Evolutionary conservation across 2,797 vertebrate species (phyloP), one percentile per base, ranked within the genome.

Genomic region (Adrianichthys oophorus): DNA sequence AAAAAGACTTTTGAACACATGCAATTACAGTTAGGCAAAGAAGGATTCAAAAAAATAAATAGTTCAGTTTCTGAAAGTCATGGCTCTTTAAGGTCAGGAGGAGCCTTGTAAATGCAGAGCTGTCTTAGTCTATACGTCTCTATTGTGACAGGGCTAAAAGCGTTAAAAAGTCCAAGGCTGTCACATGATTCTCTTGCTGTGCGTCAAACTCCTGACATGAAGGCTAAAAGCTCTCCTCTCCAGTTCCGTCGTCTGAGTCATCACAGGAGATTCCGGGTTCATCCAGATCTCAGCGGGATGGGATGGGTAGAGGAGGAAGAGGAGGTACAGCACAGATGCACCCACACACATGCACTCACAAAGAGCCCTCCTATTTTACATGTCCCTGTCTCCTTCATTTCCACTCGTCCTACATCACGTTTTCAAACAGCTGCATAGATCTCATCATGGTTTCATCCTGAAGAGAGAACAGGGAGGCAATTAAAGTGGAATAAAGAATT

Each of bases 391-490:
- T 57, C 51, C 61, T 5, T 53, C 26, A 1, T 44, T 59, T 59
- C 40, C 10, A 49, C 55, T 66, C 12, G 41, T 48, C 66, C 76
- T 95, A 99, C 90, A 99, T 98, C 68, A 98, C 95, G 0, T 98
- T 98, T 90, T 99, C 96, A 85, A 99, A 99, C 51, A 99, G 94
- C 86, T 98, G 97, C 89, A 99, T 94, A 82, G 97, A 99, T 72
- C 92, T 91, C 95, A 98, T 97, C 93, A 99, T 98, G 65, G 93
- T 99, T 89, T 98, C 96, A 4, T 99, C 97, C 97, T 99, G 67
- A 3, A 8, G 59, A 85, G 71, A 55, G 73, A 68, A 44, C 49
- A 65, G 18, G 75, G n/a, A 43, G 44, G 3, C 40, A n/a, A 64
- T 14, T 37, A 62, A 43, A 17, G 44, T 21, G 58, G 45, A 74